phyloP scores from a whole-genome alignment of 2,888 invertebrate species.

The Caenorhabditis sp. region DNA sequence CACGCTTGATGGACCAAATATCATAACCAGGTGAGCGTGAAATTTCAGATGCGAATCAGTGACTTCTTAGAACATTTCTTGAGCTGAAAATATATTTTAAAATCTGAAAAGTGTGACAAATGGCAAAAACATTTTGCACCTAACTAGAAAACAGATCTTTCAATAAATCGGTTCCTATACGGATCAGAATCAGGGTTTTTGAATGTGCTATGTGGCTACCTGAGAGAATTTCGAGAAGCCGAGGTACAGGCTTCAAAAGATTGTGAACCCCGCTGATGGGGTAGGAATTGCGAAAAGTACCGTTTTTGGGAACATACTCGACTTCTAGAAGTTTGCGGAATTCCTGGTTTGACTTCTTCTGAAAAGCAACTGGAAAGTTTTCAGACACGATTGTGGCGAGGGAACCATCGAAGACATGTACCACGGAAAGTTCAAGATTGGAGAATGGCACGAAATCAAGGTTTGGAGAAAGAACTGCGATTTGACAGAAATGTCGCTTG shows the following conservation, averaged over 20 bases:
- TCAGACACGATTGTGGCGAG: slow-evolving; percentile 75
- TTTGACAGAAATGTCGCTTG: slow-evolving; percentile 65
- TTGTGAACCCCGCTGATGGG: no score
- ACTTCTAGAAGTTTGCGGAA: no score
- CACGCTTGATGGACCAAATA: slow-evolving; percentile 72
- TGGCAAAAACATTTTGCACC: not conserved
- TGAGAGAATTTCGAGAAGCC: no score
- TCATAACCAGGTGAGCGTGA: slow-evolving; percentile 70
- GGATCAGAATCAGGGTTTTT: no score
- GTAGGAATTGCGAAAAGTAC: no score
- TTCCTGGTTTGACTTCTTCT: not conserved
- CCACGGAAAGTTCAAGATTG: slow-evolving; percentile 71
- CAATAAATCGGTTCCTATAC: no score
- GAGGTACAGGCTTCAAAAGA: no score
- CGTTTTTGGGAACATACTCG: no score
- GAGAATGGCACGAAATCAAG: slow-evolving; percentile 73
- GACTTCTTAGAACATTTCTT: not conserved
- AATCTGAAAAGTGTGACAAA: not conserved
- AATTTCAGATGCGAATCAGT: not conserved
- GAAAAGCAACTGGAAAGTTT: slow-evolving; percentile 1
- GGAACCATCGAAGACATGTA: slow-evolving; percentile 75
- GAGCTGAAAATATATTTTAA: not conserved
- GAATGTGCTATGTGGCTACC: no score
- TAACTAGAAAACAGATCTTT: no score
- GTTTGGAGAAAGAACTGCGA: slow-evolving; percentile 70